These are phyloP conservation scores for Batillaria attramentaria DNA, from an alignment of 1,140 invertebrate genomes.

Conservation along the genomic window DNA sequence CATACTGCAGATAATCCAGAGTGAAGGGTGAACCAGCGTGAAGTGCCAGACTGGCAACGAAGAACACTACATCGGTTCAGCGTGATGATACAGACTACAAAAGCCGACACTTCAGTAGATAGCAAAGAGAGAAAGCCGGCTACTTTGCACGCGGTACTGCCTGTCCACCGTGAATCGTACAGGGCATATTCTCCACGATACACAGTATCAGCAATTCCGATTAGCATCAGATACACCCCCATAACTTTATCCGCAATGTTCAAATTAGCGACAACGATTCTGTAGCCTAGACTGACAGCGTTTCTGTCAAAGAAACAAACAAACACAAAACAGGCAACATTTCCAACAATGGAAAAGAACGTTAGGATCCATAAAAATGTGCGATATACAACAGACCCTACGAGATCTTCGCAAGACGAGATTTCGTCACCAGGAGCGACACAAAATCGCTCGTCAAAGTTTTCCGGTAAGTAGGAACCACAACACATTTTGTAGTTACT, in stretches of 20 bases:
- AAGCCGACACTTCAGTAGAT: constrained; percentile 33
- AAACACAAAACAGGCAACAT: constrained; percentile 34
- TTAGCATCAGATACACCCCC: constrained; percentile 28
- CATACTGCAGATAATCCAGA: constrained; percentile 10
- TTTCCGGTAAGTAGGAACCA: constrained; percentile 21
- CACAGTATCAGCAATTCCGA: constrained; percentile 27
- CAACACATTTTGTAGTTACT: constrained; percentile 46
- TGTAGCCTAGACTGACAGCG: constrained; percentile 25
- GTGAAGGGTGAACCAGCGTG: background rate
- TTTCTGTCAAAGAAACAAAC: constrained; percentile 12
- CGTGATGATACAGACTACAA: constrained; percentile 48
- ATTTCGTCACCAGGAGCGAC: constrained; percentile 36
- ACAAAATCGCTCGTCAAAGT: constrained; percentile 21
- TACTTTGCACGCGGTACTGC: constrained; percentile 12
- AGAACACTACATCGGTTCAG: constrained; percentile 29
- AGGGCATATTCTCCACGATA: constrained; percentile 50
- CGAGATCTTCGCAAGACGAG: constrained; percentile 50
- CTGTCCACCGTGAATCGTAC: constrained; percentile 27
- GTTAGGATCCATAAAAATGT: constrained; percentile 46
- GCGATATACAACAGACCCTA: constrained; percentile 33
- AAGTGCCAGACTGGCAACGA: background rate
- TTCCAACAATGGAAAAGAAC: constrained; percentile 42
- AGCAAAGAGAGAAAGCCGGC: constrained; percentile 34
- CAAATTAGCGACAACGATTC: constrained; percentile 49
- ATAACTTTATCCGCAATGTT: constrained; percentile 31